Evolutionary conservation across 2,888 invertebrate genomes (phyloP), one percentile per base, ranked within the genome.

Genomic region (Protophormia terraenovae): DNA sequence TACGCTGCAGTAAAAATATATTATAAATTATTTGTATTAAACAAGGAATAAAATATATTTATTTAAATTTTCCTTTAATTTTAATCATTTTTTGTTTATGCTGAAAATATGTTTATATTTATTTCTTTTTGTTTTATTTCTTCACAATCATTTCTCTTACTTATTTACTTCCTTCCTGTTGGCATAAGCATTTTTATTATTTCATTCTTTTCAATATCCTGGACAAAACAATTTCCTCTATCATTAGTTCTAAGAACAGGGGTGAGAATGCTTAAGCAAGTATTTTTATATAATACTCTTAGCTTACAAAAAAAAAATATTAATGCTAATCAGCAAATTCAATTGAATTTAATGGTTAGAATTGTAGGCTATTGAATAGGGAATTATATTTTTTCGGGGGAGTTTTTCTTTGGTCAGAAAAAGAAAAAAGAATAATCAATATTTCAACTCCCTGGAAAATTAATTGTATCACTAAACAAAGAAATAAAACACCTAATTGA

Each of bases 311-410:
- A n/a, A n/a, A n/a, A n/a, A n/a, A 53, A 67, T 32, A 50, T 45
- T 67, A 78, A 29, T 35, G 62, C 53, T 69, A 69, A 83, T 78
- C 83, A 83, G 73, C 67, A 75, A 16, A 78, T 83, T 62, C 62
- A 45, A 79, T 69, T 62, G 73, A 62, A 45, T 67, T 67, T 50
- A 32, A 38, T 60, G 27, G 8, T 12, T 19, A 6, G 16, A 6
- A 16, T 29, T 64, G 4, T 60, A 58, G 22, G 24, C 45, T 24
- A n/a, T 47, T n/a, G 45, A 45, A 45, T 32, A 45, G 10, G 16
- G 22, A 7, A 24, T 24, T 38, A 14, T 10, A 24, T 27, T 19
- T 41, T 50, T 58, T 10, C n/a, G n/a, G 14, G 14, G 7, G 3
- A 1, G 2, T 6, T 19, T 58, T 29, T 7, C 19, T 47, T 47